Evolutionary conservation across 2,113 vertebrate species (phyloP).

Genomic region (Nothoprocta perdicaria): DNA sequence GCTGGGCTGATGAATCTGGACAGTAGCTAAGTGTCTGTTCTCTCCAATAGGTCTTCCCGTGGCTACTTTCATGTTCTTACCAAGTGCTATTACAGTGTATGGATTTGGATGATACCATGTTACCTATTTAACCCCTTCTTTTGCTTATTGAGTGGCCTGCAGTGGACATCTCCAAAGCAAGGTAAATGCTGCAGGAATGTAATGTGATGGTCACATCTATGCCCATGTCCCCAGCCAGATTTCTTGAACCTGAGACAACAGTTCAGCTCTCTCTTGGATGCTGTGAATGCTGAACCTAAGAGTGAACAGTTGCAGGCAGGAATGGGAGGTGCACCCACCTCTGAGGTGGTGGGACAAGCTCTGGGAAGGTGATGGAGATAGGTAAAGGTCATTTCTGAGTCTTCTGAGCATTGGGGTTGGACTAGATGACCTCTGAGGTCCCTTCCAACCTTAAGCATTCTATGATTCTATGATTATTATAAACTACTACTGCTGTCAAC

Average conservation of each 20-base stretch:
- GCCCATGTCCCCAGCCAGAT: not conserved
- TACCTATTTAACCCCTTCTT: not conserved
- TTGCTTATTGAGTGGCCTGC: not conserved
- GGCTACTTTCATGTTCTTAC: not conserved
- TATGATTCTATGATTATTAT: not conserved
- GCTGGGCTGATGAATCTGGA: not conserved
- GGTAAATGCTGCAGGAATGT: not conserved
- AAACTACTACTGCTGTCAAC: not conserved
- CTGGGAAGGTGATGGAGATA: not conserved
- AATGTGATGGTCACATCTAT: not conserved
- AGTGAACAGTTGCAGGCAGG: not conserved
- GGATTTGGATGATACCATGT: rapidly evolving
- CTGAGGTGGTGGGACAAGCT: not conserved
- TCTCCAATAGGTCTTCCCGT: not conserved
- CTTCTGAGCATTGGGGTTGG: not conserved
- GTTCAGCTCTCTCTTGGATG: not conserved
- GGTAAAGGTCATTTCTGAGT: not conserved
- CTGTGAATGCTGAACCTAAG: not conserved
- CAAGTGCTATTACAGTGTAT: not conserved
- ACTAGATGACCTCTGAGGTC: no score
- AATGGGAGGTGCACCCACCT: not conserved
- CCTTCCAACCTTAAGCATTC: no score
- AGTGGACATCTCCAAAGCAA: not conserved
- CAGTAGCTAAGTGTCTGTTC: not conserved
- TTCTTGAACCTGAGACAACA: not conserved